Evolutionary conservation across 1,140 invertebrate genomes (phyloP).

Genomic region (Heliconius hewitsoni): DNA sequence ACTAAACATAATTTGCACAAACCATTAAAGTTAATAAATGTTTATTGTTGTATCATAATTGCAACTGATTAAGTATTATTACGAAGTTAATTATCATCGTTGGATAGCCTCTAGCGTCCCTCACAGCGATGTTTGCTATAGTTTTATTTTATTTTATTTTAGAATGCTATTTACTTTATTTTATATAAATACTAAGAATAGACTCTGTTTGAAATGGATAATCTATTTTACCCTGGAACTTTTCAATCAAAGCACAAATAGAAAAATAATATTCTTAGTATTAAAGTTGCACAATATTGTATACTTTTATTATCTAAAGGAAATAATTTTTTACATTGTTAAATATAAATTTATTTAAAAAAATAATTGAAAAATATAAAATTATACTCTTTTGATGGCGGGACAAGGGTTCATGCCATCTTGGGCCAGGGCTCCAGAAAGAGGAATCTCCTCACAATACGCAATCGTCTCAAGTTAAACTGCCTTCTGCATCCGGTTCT

Average conservation of each 20-base stretch:
- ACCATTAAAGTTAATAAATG: conserved; percentile 9
- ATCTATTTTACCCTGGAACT: background rate
- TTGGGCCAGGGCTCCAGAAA: too few species aligned
- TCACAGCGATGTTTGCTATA: background rate
- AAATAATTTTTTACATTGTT: too few species aligned
- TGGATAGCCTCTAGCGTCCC: background rate
- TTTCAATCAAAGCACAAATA: background rate
- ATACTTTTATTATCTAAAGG: background rate
- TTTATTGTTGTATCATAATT: conserved; percentile 11
- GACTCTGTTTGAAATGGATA: background rate
- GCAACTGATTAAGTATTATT: conserved; percentile 12
- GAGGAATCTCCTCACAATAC: too few species aligned
- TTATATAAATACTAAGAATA: conserved; percentile 2
- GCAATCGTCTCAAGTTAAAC: too few species aligned
- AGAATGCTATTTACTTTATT: background rate
- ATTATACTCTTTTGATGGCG: too few species aligned
- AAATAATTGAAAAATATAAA: too few species aligned
- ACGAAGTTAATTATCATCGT: conserved; percentile 1
- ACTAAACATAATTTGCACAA: conserved; percentile 4
- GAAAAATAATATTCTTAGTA: background rate
- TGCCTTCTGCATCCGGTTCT: too few species aligned
- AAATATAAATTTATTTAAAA: too few species aligned
- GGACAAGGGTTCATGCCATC: too few species aligned
- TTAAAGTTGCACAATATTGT: background rate
- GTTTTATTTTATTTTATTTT: background rate